Conservation (phyloP, 2,797 vertebrate genomes). For the Thunnus albacares region DNA sequence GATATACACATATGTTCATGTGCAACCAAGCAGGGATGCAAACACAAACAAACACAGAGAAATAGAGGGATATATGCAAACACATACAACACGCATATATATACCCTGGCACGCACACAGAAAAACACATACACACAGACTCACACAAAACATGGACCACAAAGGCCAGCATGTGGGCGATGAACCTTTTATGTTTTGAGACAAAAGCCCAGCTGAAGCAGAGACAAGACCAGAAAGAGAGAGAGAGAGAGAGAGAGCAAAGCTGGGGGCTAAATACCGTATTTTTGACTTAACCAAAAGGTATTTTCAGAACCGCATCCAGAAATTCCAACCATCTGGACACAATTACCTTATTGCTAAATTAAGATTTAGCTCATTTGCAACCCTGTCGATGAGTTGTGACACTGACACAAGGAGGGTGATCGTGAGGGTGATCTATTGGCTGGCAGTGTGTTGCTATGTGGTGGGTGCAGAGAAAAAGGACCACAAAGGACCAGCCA, state of each 20-base stretch:
- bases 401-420: conserved; percentile 75
- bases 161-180: conserved; percentile 81
- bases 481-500: conserved; percentile 64
- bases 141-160: conserved; percentile 71
- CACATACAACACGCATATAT: conserved; percentile 11
- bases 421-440: conserved; percentile 70
- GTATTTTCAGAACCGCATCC: conserved; percentile 79
- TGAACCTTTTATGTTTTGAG: conserved; percentile 81
- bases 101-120: conserved; percentile 30
- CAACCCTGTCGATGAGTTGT: conserved; percentile 71
- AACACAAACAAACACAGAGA: conserved; percentile 51
- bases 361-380: conserved; percentile 81
- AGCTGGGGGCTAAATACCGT: conserved; percentile 75
- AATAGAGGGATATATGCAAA: conserved; percentile 45
- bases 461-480: conserved; percentile 59
- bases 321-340: conserved; percentile 83
- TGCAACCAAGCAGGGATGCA: conserved; percentile 42
- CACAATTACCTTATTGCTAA: conserved; percentile 81
- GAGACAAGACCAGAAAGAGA: conserved; percentile 60
- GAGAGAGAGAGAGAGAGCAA: conserved; percentile 27
- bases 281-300: conserved; percentile 82
- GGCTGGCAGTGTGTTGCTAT: conserved; percentile 68
- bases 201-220: conserved; percentile 79
- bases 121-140: conserved; percentile 41
- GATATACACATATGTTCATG: conserved; percentile 56